Conservation (phyloP, 2,113 vertebrate species). For the Cavia aperea region DNA sequence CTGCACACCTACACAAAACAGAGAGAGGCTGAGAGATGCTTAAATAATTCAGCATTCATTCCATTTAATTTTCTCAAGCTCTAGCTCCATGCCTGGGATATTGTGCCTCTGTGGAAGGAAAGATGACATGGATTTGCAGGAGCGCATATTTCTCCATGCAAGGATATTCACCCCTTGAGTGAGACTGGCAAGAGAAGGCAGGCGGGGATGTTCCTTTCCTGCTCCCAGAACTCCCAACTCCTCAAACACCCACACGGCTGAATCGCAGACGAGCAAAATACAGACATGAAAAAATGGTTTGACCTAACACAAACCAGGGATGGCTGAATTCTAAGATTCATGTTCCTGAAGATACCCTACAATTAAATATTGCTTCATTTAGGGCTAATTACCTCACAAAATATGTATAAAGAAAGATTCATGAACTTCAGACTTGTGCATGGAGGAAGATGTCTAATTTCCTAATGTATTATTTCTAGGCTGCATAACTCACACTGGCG, state of each 20-base stretch:
- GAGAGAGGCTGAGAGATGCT: background rate
- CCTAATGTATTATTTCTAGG: background rate
- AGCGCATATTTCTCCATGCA: background rate
- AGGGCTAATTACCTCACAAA: background rate
- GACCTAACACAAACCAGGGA: background rate
- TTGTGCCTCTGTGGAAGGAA: background rate
- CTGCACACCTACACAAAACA: slow-evolving; percentile 84
- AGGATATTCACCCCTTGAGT: background rate
- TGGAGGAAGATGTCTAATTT: background rate
- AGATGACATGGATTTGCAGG: background rate
- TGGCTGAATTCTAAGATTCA: background rate
- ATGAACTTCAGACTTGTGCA: background rate
- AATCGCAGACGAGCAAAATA: background rate
- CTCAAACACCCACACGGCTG: background rate
- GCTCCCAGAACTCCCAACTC: background rate
- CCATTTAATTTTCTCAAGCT: background rate
- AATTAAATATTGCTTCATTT: background rate
- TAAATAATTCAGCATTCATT: background rate
- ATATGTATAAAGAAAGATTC: background rate
- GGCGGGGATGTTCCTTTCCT: background rate
- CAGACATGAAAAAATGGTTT: background rate
- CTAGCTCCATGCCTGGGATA: background rate
- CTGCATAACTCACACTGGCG: background rate
- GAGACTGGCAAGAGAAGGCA: background rate
- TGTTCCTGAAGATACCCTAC: background rate